Conservation (phyloP, 2,797 vertebrate species). For the Anguilla megastoma region DNA sequence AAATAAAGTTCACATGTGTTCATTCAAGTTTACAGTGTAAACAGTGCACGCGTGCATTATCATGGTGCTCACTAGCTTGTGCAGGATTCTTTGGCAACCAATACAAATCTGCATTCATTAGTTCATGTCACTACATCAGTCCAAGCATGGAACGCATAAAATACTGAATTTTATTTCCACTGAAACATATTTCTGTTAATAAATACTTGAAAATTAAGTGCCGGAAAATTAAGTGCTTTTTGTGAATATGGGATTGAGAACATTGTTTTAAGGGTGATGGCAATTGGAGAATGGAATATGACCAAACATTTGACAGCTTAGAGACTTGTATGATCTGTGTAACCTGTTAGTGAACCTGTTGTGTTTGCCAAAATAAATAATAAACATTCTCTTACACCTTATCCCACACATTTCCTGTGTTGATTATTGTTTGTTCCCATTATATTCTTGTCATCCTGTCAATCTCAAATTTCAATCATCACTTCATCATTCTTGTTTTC, state of each 20-base stretch:
- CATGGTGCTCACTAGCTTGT: too few species aligned
- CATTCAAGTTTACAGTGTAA: too few species aligned
- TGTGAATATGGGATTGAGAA: background rate
- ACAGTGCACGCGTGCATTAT: too few species aligned
- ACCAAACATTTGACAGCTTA: background rate
- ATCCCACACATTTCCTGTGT: background rate
- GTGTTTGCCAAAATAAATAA: conserved; percentile 37
- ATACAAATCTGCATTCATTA: too few species aligned
- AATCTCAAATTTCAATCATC: background rate
- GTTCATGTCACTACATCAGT: background rate
- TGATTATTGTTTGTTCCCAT: background rate
- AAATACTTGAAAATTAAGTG: background rate
- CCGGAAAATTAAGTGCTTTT: background rate
- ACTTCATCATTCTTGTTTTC: background rate
- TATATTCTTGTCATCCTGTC: background rate
- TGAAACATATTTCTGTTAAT: background rate
- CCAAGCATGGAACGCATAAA: background rate
- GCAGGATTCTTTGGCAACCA: too few species aligned
- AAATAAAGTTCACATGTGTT: too few species aligned
- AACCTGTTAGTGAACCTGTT: conserved; percentile 42
- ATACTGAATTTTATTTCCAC: background rate
- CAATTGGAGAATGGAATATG: conserved; percentile 4
- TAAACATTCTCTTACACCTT: conserved; percentile 6
- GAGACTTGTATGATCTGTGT: background rate
- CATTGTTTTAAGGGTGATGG: conserved; percentile 20